Percentiles rank a stretch among this genome's conserved stretches.
Evolutionary conservation across 2,888 invertebrate genomes (phyloP).

Genomic region (Acronicta aceris): DNA sequence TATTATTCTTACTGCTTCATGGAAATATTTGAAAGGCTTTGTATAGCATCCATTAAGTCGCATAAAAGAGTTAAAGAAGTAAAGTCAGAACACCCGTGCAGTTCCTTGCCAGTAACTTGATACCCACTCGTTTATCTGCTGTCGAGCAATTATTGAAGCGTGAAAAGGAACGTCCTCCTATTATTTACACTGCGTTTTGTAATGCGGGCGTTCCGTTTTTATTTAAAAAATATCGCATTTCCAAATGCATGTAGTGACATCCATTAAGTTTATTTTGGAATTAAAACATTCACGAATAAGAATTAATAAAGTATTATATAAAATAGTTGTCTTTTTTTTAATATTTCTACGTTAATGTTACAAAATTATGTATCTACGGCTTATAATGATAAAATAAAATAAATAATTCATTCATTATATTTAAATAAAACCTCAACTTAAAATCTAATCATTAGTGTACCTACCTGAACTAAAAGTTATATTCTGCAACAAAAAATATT

Average conservation of each 20-base stretch:
- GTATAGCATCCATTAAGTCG: conserved; percentile 57
- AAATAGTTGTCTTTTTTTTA: no score
- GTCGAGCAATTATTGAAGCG: conserved; percentile 90
- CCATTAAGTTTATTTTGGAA: conserved; percentile 28
- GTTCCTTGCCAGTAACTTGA: conserved; percentile 81
- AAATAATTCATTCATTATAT: neutral
- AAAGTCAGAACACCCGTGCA: conserved; percentile 73
- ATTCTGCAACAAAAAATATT: conserved; percentile 2
- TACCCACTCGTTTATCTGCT: conserved; percentile 86
- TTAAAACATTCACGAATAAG: neutral
- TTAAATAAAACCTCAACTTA: neutral
- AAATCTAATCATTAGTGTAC: neutral
- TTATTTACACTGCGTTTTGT: conserved; percentile 88
- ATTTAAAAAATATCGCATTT: conserved; percentile 86
- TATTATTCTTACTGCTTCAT: conserved; percentile 34
- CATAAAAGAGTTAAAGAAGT: conserved; percentile 78
- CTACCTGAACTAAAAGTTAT: neutral
- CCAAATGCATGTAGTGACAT: conserved; percentile 68
- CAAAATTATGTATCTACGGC: no score
- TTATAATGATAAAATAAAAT: no score
- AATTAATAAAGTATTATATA: neutral
- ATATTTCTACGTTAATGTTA: no score
- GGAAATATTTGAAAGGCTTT: conserved; percentile 50
- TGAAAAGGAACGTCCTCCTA: conserved; percentile 89
- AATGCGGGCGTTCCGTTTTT: conserved; percentile 86